These are phyloP conservation scores for Gouania willdenowi DNA, from an alignment of 2,797 vertebrate genomes.

Conservation along the genomic window DNA sequence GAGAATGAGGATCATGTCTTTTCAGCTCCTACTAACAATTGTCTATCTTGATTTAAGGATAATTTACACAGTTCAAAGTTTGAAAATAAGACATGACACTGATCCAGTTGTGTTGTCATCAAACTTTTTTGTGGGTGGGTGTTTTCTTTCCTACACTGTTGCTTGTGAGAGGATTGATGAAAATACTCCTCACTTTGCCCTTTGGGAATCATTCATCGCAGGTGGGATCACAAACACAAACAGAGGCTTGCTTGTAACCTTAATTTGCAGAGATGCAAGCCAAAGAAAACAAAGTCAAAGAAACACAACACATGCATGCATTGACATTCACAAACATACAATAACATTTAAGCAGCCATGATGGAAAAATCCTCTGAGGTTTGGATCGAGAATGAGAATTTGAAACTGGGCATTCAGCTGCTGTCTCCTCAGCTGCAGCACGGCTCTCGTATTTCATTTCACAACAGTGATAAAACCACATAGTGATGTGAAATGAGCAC, in stretches of 20 bases:
- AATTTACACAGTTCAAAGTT: no score
- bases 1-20: no score
- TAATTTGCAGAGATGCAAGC: slow-evolving; percentile 13
- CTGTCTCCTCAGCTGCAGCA: slow-evolving; percentile 17
- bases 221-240: slow-evolving; percentile 13
- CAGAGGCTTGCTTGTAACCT: not conserved
- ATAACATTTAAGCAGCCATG: slow-evolving; percentile 33
- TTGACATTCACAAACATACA: not conserved
- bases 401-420: slow-evolving; percentile 11
- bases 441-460: slow-evolving; percentile 25
- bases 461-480: slow-evolving; percentile 11
- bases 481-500: not conserved
- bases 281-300: not conserved
- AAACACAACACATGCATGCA: not conserved
- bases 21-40: no score
- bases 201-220: slow-evolving; percentile 21
- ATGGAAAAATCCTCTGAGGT: slow-evolving; percentile 20
- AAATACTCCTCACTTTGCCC: slow-evolving; percentile 8
- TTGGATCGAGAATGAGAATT: slow-evolving; percentile 13
- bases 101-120: no score
- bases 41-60: no score
- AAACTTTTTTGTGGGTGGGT: no score
- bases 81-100: no score
- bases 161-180: slow-evolving; percentile 1
- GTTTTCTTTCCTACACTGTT: no score